Evolutionary conservation across 2,888 invertebrate genomes (phyloP), one percentile per base, ranked within the genome.

Genomic region (Morpho achilles): DNA sequence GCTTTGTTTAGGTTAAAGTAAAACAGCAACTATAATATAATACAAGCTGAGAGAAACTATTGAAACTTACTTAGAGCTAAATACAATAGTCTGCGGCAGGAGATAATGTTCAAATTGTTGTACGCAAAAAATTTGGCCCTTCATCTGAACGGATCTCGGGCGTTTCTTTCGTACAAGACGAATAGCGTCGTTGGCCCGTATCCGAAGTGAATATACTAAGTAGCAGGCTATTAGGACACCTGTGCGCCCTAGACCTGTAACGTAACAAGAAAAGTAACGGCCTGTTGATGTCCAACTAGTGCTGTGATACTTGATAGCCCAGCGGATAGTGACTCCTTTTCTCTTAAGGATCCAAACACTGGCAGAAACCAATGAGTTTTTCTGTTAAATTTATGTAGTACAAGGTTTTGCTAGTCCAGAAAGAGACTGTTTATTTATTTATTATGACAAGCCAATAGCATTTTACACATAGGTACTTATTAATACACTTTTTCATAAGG

Each of bases 181-280:
- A 61, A 97, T 96, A 5, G 96, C 96, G 67, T 96, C 95, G 74
- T 94, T 94, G 7, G 96, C 95, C 53, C 93, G 86, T 53, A 96
- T 93, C 62, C 96, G 91, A 69, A 96, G 89, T 8, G 94, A 94
- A 84, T 95, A 97, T 23, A 97, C 94, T 57, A 97, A 90, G 84
- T 95, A 97, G 77, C 96, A 96, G 0, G 97, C 96, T 65, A 97
- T 96, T 41, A 97, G 87, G 43, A 97, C 96, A 0, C 97, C 97
- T 0, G 97, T 97, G 63, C 97, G 87, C 4, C 96, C 97, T 49
- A 95, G 87, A 66, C 95, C 95, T 95, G 79, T 3, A 74, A 65
- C 32, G 32, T 32, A 32, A 32, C 5, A 32, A 32, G 32, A 32
- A 2, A 32, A 32, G 5, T 32, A 32, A 32, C 32, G 32, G 32